Evolutionary conservation across 2,113 vertebrate species (phyloP), one percentile per base, ranked within the genome.

Genomic region (Campylomormyrus tamandua): DNA sequence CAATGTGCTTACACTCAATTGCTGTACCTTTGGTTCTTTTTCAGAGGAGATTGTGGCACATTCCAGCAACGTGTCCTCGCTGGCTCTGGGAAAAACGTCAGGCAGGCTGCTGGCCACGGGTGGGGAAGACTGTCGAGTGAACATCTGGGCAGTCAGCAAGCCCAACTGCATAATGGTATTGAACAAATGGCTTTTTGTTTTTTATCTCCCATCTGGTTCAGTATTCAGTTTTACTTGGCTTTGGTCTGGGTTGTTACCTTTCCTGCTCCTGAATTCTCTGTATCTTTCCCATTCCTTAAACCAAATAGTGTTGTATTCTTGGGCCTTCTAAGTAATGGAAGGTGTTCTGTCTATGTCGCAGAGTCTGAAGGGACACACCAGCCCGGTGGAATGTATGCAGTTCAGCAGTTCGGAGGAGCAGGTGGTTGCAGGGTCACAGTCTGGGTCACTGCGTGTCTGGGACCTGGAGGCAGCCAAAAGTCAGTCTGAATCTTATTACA

Each of bases 381-480:
- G 93, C 0, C 97, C 98, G 0, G 97, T 99, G 5, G 98, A 98
- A 94, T 98, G 97, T 5, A 96, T 99, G 7, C 97, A 97, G 91
- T 97, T 99, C 93, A 99, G 96, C 90, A 91, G 90, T 0, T 96
- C 97, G 0, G 98, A 99, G 94, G 97, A 99, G 89, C 97, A 98
- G 91, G 97, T 99, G 2, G 97, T 97, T 24, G 97, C 98, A 0
- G 98, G 98, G 13, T 99, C 98, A 3, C 97, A 97, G 92, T 99
- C 98, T 0, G 98, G 98, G 45, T 98, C 98, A 49, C 96, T 99
- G 91, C 95, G 97, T 1, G 94, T 99, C 85, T 99, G 98, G 98
- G 98, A 99, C 93, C 95, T 99, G 94, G 98, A 99, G 95, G 98
- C 98, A 91, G 98, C 98, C 85, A 99, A 98, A 96, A 97, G 98